Evolutionary conservation across 2,113 vertebrate genomes (phyloP).

Genomic region (Emydura subglobosa): DNA sequence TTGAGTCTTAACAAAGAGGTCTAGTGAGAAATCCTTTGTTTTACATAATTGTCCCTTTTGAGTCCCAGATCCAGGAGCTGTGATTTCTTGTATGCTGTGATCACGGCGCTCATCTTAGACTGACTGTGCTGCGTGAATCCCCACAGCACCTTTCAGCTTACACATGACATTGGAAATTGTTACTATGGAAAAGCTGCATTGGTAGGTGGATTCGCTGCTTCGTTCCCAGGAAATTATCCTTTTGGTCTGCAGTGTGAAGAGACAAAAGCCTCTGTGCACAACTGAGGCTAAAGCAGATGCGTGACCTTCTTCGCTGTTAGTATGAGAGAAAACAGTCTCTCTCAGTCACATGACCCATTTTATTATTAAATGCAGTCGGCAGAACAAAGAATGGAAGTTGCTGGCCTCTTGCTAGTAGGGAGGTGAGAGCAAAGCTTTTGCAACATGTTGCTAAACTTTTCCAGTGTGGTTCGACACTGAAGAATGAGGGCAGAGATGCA

Average conservation of each 20-base stretch:
- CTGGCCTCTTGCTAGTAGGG: background rate
- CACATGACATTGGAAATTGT: background rate
- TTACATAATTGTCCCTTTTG: accelerated
- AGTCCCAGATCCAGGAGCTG: accelerated
- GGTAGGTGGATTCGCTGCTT: background rate
- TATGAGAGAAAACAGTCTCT: background rate
- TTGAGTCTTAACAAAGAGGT: background rate
- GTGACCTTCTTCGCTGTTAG: background rate
- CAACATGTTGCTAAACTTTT: background rate
- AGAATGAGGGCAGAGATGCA: background rate
- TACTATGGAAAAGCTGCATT: accelerated
- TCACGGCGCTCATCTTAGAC: background rate
- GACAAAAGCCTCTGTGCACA: background rate
- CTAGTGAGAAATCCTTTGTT: background rate
- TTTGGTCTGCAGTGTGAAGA: too few relatives aligned
- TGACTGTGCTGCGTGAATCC: background rate
- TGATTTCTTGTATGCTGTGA: too few relatives aligned
- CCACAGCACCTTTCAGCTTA: background rate
- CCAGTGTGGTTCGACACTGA: background rate
- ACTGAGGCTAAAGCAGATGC: background rate
- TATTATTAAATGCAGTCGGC: background rate
- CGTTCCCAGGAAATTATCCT: background rate
- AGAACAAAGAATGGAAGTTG: background rate
- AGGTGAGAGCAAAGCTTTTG: background rate
- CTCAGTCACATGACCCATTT: background rate